Percentiles rank a stretch among this genome's conserved stretches.
phyloP scores from a whole-genome alignment of 2,888 invertebrate genomes.

The Ichneumon xanthorius region DNA sequence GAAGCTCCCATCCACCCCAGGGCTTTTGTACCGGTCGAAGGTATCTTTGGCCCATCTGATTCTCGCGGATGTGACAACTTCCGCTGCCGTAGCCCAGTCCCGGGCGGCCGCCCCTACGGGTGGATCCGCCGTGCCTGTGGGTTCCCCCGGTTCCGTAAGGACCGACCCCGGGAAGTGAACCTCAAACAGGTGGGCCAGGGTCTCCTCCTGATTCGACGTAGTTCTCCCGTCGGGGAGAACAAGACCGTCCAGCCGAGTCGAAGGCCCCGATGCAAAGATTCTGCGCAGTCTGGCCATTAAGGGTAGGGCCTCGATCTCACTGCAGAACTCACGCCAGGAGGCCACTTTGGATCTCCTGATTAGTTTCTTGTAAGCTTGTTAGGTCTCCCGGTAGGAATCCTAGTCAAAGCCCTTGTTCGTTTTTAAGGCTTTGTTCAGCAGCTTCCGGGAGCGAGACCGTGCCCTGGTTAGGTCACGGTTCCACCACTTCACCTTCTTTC shows the following conservation, averaged over 20 bases:
- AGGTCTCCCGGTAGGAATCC: background rate
- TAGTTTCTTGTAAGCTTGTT: constrained; percentile 22
- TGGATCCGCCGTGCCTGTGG: background rate
- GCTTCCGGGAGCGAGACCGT: no score
- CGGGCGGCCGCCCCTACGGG: background rate
- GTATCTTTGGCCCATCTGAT: no score
- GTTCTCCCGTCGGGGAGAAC: constrained; percentile 9
- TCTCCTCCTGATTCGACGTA: constrained; percentile 36
- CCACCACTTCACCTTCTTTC: constrained; percentile 51
- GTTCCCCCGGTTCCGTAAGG: background rate
- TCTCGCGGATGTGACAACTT: no score
- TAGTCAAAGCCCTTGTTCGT: no score
- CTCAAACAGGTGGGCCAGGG: background rate
- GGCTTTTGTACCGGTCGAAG: no score
- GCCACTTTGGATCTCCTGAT: background rate
- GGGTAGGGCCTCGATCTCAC: constrained; percentile 16
- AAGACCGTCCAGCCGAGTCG: constrained; percentile 13
- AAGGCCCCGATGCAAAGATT: constrained; percentile 34
- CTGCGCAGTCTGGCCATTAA: constrained; percentile 29
- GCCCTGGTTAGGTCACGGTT: no score
- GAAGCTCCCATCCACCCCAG: constrained; percentile 24
- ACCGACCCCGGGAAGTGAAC: background rate
- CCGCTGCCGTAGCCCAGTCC: background rate
- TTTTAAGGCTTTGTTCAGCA: no score
- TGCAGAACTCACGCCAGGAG: constrained; percentile 34